Base-by-base conservation (phyloP, 2,113 vertebrate species). In the Aptenodytes patagonicus region DNA sequence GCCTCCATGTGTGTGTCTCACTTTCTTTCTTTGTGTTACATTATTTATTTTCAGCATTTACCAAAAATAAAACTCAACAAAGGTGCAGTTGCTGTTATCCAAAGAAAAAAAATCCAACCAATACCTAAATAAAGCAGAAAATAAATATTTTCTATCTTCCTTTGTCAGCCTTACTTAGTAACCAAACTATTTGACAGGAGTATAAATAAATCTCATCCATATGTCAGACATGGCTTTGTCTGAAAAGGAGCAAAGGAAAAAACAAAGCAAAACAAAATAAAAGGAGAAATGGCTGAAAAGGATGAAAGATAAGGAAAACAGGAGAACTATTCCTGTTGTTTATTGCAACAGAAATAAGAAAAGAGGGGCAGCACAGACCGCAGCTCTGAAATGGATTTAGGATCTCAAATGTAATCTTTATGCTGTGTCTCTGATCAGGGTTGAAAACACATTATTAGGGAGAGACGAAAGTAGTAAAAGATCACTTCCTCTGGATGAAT, bases 31-130 rank as follows among this genome's bases (percentile, higher is more conserved):
- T 89, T 55, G 10, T 71, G 58, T 69, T 90, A 88, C 2, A 1
- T 72, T 78, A 93, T 62, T 54, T 88, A 86, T 91, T 90, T 93
- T 78, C 51, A 82, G n/a, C 36, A 76, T 84, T 90, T 72, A 79
- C 49, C 18, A 42, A 86, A 95, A 89, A 70, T 5, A 81, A 89
- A 82, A 61, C 8, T 84, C 61, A 82, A 55, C 4, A 80, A 88
- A 92, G 47, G 82, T 55, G 20, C 40, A 90, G 22, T 42, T 21
- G 11, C 28, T 89, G 26, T 58, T 91, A 87, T 34, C 26, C 28
- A 70, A 47, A 89, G 13, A 91, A 85, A 93, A 54, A 54, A 32
- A 91, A 57, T 38, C 21, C 36, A 89, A 21, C 6, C 18, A 60
- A 44, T n/a, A 87, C 10, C 51, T 71, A 90, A 81, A 75, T 55